Conservation (phyloP, 2,888 invertebrate species). For the Megamerina dolium region DNA sequence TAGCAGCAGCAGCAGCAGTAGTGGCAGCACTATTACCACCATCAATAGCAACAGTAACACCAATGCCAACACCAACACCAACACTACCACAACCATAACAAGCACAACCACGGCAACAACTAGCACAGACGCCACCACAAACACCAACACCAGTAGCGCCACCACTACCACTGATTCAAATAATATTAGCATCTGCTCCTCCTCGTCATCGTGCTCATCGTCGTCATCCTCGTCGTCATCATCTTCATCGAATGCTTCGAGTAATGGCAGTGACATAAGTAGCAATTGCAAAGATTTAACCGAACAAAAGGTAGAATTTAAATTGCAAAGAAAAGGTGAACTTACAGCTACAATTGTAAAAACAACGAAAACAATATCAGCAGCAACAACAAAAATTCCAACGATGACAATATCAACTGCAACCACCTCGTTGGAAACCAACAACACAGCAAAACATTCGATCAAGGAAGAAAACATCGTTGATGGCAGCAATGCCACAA, state of each 20-base stretch:
- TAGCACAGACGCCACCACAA: too few relatives aligned
- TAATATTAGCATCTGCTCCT: too few relatives aligned
- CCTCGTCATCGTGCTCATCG: too few relatives aligned
- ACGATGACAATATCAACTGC: slow-evolving; percentile 14
- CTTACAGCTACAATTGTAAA: slow-evolving; percentile 15
- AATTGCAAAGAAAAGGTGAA: slow-evolving; percentile 17
- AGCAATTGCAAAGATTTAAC: slow-evolving; percentile 9
- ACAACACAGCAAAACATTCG: too few relatives aligned
- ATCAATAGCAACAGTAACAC: slow-evolving; percentile 22
- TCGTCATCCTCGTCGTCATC: neutral
- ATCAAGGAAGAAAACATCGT: too few relatives aligned
- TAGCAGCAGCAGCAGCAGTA: slow-evolving; percentile 21
- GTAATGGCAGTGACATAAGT: neutral
- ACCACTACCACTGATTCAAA: too few relatives aligned
- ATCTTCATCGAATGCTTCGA: neutral
- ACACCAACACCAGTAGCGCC: neutral
- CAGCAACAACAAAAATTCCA: too few relatives aligned
- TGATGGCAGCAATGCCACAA: too few relatives aligned
- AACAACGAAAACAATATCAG: slow-evolving; percentile 18
- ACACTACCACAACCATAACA: slow-evolving; percentile 18
- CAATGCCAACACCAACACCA: slow-evolving; percentile 19
- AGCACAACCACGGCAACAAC: too few relatives aligned
- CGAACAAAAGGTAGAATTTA: slow-evolving; percentile 23
- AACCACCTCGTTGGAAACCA: too few relatives aligned
- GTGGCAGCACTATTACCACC: slow-evolving; percentile 14